These are phyloP conservation scores for Macroglossus sobrinus DNA, from an alignment of 2,113 vertebrate genomes.

Conservation along the genomic window DNA sequence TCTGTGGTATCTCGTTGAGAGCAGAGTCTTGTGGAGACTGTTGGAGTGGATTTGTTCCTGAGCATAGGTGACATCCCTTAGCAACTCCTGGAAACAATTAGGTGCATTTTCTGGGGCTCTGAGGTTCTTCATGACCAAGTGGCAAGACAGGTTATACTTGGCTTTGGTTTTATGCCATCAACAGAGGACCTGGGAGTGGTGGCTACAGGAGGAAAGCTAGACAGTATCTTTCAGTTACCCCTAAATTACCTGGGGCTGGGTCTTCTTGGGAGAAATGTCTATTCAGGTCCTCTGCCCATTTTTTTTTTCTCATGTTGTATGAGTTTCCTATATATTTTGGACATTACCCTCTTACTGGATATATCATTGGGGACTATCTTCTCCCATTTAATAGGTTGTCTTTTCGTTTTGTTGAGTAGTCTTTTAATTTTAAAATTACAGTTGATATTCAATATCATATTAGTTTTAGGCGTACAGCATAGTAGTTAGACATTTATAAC, in stretches of 20 bases:
- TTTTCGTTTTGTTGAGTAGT: not conserved
- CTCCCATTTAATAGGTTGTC: not conserved
- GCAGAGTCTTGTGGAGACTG: not conserved
- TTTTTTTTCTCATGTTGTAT: not conserved
- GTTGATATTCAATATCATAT: no score
- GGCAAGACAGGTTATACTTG: not conserved
- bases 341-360: not conserved
- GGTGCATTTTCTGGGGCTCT: not conserved
- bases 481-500: no score
- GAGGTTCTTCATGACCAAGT: not conserved
- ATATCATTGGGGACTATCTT: not conserved
- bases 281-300: not conserved
- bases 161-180: not conserved
- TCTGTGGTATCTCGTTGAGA: not conserved
- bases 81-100: not conserved
- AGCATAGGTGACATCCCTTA: not conserved
- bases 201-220: not conserved
- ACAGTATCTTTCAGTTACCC: not conserved
- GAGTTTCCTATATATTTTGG: not conserved
- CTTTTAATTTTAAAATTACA: no score
- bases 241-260: not conserved
- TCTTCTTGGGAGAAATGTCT: not conserved
- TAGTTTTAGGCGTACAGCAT: no score
- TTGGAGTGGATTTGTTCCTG: not conserved
- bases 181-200: not conserved